A percentile compares a stretch with the other conserved stretches of the same genome.
phyloP scores from a whole-genome alignment of 2,113 vertebrate species.

The Strix uralensis region DNA sequence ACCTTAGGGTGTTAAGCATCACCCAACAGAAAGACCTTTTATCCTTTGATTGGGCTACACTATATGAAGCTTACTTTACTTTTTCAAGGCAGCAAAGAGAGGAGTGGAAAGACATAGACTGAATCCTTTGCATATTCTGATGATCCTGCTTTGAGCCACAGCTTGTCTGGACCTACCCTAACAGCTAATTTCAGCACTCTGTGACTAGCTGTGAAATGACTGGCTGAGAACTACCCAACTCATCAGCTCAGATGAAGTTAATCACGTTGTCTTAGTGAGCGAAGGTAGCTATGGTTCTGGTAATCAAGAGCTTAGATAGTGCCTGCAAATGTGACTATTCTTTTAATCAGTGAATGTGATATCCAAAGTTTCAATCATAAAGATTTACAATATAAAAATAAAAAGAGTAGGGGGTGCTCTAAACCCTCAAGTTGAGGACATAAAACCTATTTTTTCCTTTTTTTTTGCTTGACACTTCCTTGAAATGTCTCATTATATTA shows the following conservation, averaged over 20 bases:
- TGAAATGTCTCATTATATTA: not conserved
- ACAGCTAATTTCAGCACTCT: not conserved
- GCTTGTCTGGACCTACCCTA: not conserved
- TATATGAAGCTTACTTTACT: not conserved
- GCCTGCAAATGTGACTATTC: not conserved
- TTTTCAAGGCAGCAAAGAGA: not conserved
- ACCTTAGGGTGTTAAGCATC: not conserved
- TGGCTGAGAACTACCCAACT: not conserved
- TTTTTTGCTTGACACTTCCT: not conserved
- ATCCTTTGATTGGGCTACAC: not conserved
- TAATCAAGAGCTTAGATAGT: not conserved
- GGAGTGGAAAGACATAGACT: not conserved
- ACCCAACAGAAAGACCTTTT: not conserved
- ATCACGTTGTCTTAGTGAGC: accelerated
- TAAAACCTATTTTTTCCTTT: not conserved
- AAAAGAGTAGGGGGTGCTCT: not conserved
- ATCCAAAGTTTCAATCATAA: not conserved
- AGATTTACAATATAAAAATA: not conserved
- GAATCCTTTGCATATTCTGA: not conserved
- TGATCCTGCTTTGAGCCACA: not conserved
- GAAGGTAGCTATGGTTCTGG: not conserved
- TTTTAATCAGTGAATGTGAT: not conserved
- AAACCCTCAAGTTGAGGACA: not conserved
- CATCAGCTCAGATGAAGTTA: not conserved
- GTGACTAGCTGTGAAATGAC: not conserved